A percentile compares a stretch with the other conserved stretches of the same genome.
Conservation (phyloP, 2,797 vertebrate genomes). For the Sylvilagus floridanus region DNA sequence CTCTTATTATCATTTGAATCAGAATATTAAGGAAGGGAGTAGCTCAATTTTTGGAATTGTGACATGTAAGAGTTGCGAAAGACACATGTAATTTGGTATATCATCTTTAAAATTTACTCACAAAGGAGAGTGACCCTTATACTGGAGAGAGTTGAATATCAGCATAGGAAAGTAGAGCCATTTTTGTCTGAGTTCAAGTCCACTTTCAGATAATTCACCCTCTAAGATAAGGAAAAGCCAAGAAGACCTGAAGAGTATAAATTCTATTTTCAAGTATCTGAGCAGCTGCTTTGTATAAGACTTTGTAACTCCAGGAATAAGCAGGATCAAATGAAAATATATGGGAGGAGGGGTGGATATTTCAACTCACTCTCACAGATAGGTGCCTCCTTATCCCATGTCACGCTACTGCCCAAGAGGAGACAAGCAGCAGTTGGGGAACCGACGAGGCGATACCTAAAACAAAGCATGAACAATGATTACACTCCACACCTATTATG, state of each 20-base stretch:
- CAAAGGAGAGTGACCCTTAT: neutral
- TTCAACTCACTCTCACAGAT: constrained; percentile 82
- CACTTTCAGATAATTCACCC: neutral
- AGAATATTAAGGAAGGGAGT: neutral
- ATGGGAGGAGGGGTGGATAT: neutral
- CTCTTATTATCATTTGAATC: neutral
- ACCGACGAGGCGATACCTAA: constrained; percentile 82
- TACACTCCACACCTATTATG: neutral
- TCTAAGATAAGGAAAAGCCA: neutral
- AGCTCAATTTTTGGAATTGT: neutral
- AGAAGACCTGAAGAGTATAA: neutral
- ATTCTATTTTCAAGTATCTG: neutral
- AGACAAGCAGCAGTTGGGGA: constrained; percentile 67
- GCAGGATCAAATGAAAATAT: neutral
- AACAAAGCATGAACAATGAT: constrained; percentile 3
- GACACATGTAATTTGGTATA: neutral
- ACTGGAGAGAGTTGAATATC: neutral
- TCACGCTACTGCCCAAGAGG: constrained; percentile 35
- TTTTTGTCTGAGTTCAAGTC: neutral
- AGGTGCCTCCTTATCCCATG: constrained; percentile 60
- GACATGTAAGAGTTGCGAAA: neutral
- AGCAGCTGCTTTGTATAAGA: neutral
- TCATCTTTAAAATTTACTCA: neutral
- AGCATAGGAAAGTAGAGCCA: neutral
- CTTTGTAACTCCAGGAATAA: neutral